Evolutionary conservation across 2,113 vertebrate genomes (phyloP).

Genomic region (Solenodon paradoxus): DNA sequence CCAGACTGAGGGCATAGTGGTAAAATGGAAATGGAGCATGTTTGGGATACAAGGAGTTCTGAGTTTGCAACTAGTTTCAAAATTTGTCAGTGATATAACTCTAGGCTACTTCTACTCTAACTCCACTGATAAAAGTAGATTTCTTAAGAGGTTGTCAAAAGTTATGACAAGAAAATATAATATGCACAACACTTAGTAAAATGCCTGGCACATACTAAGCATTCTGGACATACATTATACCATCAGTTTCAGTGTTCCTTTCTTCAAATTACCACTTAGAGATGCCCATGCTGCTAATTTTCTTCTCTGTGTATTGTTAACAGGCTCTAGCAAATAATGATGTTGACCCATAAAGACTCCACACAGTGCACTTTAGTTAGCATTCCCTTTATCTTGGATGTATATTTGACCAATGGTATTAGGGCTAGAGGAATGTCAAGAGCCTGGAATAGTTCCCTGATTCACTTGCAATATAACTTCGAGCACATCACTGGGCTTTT

Average conservation of each 20-base stretch:
- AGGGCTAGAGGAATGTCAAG: neutral
- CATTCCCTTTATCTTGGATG: neutral
- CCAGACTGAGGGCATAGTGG: neutral
- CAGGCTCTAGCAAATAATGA: neutral
- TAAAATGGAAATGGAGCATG: neutral
- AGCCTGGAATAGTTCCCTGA: neutral
- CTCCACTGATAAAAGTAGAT: neutral
- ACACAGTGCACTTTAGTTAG: neutral
- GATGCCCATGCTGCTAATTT: neutral
- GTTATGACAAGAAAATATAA: neutral
- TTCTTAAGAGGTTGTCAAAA: neutral
- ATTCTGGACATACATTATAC: neutral
- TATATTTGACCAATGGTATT: neutral
- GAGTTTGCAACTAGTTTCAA: neutral
- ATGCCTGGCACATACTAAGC: neutral
- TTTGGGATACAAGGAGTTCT: neutral
- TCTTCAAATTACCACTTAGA: neutral
- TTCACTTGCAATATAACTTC: neutral
- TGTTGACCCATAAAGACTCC: rapidly evolving
- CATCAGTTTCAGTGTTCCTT: neutral
- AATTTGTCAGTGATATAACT: neutral
- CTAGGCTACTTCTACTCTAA: neutral
- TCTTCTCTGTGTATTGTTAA: neutral
- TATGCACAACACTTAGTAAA: neutral
- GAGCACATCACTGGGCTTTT: neutral